phyloP scores from a whole-genome alignment of 2,888 invertebrate species.

The Chydorus sphaericus region DNA sequence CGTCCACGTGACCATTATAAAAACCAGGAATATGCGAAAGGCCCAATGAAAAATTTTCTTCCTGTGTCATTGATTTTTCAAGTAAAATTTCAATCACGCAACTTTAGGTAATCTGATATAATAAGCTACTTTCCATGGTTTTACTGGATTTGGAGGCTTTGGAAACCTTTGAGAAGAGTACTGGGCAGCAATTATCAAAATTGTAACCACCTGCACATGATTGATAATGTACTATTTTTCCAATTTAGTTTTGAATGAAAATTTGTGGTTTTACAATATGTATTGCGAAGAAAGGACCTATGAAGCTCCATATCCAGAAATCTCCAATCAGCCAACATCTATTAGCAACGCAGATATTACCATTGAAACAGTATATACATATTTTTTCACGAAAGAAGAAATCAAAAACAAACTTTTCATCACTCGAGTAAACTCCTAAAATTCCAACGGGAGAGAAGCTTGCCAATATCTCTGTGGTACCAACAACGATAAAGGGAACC shows the following conservation, averaged over 20 bases:
- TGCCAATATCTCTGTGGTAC: slow-evolving; percentile 12
- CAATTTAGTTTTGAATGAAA: no score
- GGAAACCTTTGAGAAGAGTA: slow-evolving; percentile 14
- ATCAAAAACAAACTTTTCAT: slow-evolving; percentile 21
- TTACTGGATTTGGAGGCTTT: no score
- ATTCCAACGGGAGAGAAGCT: slow-evolving; percentile 14
- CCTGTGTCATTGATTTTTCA: no score
- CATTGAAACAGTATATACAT: not conserved
- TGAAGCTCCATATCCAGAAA: slow-evolving; percentile 22
- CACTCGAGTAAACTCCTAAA: slow-evolving; percentile 19
- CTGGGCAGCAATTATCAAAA: slow-evolving; percentile 13
- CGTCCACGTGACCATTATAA: slow-evolving; percentile 36
- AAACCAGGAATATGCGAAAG: slow-evolving; percentile 31
- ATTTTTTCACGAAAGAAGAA: no score
- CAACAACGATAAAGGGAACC: slow-evolving; percentile 18
- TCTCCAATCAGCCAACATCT: slow-evolving; percentile 23
- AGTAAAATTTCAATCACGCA: no score
- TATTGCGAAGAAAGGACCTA: slow-evolving; percentile 21
- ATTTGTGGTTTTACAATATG: slow-evolving; percentile 21
- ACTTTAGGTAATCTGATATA: no score
- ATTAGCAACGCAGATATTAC: no score
- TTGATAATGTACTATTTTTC: no score
- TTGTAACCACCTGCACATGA: slow-evolving; percentile 2
- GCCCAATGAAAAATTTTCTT: no score
- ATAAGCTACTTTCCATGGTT: no score